A percentile compares a stretch with the other conserved stretches of the same genome.
Conservation (phyloP, 1,140 invertebrate genomes). For the Tribolium castaneum region DNA sequence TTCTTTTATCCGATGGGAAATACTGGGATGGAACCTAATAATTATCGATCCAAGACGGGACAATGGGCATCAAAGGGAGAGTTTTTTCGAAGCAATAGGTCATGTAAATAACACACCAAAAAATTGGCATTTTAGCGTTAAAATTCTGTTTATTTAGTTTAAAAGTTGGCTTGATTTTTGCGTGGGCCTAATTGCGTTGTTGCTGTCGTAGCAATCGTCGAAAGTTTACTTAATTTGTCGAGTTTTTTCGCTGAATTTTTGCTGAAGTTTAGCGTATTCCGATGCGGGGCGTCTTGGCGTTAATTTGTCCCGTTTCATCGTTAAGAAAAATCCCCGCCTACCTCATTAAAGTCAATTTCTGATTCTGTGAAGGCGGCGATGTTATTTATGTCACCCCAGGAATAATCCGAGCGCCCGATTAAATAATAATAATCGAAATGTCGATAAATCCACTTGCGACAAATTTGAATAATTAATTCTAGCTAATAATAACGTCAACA, state of each 20-base stretch:
- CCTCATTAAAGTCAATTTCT: slow-evolving; percentile 7
- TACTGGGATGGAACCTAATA: background rate
- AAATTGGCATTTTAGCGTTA: too few species aligned
- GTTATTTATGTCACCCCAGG: background rate
- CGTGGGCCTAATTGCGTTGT: background rate
- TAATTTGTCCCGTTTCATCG: background rate
- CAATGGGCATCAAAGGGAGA: background rate
- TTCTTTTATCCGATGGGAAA: background rate
- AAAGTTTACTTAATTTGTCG: background rate
- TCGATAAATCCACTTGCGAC: slow-evolving; percentile 20
- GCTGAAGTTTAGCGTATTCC: background rate
- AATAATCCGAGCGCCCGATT: slow-evolving; percentile 5
- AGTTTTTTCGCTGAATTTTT: background rate
- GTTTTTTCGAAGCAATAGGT: too few species aligned
- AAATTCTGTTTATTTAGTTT: too few species aligned
- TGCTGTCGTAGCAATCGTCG: background rate
- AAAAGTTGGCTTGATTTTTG: background rate
- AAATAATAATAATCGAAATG: slow-evolving; percentile 25
- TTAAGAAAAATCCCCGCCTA: background rate
- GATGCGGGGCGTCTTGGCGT: background rate
- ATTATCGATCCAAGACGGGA: background rate
- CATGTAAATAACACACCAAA: too few species aligned
- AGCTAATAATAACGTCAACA: slow-evolving; percentile 21
- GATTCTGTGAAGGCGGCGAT: background rate
- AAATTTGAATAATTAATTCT: slow-evolving; percentile 19